These are phyloP conservation scores for Lates japonicus DNA, from an alignment of 2,797 vertebrate genomes.

Conservation along the genomic window DNA sequence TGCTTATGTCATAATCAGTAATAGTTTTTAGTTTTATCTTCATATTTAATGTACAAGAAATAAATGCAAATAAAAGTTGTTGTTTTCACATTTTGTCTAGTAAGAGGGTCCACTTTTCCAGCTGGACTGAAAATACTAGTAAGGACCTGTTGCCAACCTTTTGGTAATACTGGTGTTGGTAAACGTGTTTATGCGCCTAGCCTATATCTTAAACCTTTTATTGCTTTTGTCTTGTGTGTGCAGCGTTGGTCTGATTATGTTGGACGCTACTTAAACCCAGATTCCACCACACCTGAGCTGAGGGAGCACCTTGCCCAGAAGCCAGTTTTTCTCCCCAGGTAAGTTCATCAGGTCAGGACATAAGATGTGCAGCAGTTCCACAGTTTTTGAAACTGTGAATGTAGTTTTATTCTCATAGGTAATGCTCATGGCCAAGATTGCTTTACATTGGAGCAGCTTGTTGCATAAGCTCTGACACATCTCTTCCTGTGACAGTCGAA, in stretches of 20 bases:
- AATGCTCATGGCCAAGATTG: not conserved
- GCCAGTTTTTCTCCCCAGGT: constrained; percentile 98
- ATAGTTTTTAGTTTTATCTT: not conserved
- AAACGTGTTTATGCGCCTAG: not conserved
- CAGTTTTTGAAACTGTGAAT: not conserved
- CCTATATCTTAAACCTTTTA: constrained; percentile 18
- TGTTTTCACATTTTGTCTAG: constrained; percentile 46
- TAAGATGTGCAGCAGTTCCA: not conserved
- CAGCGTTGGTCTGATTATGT: constrained; percentile 99
- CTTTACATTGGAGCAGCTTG: no score
- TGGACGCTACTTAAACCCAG: constrained; percentile 95
- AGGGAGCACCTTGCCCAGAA: constrained; percentile 98
- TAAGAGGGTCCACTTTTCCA: constrained; percentile 47
- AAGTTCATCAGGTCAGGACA: constrained; percentile 44
- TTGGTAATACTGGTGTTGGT: constrained; percentile 34
- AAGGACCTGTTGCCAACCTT: constrained; percentile 38
- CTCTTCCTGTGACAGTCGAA: not conserved
- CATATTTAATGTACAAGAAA: not conserved
- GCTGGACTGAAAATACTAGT: constrained; percentile 50
- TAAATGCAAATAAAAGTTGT: constrained; percentile 40
- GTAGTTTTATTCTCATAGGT: not conserved
- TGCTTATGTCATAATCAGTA: not conserved
- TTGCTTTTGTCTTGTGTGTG: constrained; percentile 36
- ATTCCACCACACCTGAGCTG: constrained; percentile 96
- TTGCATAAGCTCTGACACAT: not conserved